phyloP scores from a whole-genome alignment of 2,888 invertebrate species.

The Cosmia trapezina region DNA sequence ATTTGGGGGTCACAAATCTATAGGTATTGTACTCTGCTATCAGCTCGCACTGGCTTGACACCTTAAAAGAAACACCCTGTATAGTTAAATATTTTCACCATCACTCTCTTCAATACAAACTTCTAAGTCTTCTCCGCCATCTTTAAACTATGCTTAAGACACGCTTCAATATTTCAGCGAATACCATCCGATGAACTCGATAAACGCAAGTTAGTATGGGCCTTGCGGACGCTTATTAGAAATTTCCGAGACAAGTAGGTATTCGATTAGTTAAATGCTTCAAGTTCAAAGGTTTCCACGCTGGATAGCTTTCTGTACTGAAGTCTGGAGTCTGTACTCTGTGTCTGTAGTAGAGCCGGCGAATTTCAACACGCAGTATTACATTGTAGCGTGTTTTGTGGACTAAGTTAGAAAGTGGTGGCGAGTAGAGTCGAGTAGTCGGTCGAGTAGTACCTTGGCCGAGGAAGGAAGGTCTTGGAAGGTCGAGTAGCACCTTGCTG shows the following conservation, averaged over 20 bases:
- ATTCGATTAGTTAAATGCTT: constrained; percentile 76
- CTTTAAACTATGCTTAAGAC: constrained; percentile 10
- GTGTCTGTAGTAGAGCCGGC: constrained; percentile 20
- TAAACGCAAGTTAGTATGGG: constrained; percentile 45
- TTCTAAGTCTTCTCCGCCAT: not conserved
- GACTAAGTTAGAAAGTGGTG: constrained; percentile 26
- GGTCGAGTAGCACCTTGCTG: too few relatives aligned
- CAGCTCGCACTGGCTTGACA: too few relatives aligned
- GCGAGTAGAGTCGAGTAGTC: too few relatives aligned
- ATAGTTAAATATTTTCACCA: not conserved
- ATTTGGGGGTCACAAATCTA: too few relatives aligned
- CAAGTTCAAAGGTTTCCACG: constrained; percentile 71
- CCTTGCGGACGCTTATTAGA: constrained; percentile 61
- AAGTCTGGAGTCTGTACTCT: constrained; percentile 29
- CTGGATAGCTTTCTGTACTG: constrained; percentile 56
- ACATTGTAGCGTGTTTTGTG: constrained; percentile 65
- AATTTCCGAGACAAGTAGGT: constrained; percentile 66
- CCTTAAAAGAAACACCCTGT: too few relatives aligned
- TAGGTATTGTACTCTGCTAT: too few relatives aligned
- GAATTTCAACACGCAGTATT: constrained; percentile 65
- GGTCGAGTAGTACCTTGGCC: too few relatives aligned
- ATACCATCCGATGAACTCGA: constrained; percentile 16
- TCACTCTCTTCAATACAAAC: not conserved
- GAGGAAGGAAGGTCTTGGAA: too few relatives aligned
- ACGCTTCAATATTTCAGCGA: constrained; percentile 41